phyloP scores from a whole-genome alignment of 1,140 invertebrate species.

The Druon quercuslanigerum region DNA sequence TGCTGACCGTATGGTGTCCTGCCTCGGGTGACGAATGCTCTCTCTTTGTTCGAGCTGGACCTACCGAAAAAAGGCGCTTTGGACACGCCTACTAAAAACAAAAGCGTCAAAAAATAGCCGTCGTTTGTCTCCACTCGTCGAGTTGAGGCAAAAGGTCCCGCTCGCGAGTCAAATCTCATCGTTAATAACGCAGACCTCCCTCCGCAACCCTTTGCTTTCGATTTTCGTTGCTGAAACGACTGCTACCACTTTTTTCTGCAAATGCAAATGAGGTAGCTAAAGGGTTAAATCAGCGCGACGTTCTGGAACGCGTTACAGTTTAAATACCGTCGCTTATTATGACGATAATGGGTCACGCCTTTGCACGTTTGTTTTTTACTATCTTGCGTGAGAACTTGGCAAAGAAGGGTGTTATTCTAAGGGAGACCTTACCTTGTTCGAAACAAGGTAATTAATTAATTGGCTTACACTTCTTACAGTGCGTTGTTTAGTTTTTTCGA shows the following conservation, averaged over 20 bases:
- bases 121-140: slow-evolving; percentile 35
- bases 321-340: slow-evolving; percentile 70
- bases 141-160: slow-evolving; percentile 40
- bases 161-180: slow-evolving; percentile 32
- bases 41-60: slow-evolving; percentile 51
- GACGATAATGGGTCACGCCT: slow-evolving; percentile 68
- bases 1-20: slow-evolving; percentile 49
- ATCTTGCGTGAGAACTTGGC: slow-evolving; percentile 54
- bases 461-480: neutral
- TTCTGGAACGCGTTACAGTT: slow-evolving; percentile 57
- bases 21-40: slow-evolving; percentile 48
- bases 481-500: neutral
- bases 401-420: slow-evolving; percentile 37
- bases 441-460: slow-evolving; percentile 27
- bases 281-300: slow-evolving; percentile 50
- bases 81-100: slow-evolving; percentile 55
- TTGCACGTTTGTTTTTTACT: slow-evolving; percentile 55
- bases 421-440: slow-evolving; percentile 6
- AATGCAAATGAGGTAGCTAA: slow-evolving; percentile 60
- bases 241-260: slow-evolving; percentile 31
- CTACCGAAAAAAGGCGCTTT: slow-evolving; percentile 43
- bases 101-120: slow-evolving; percentile 50
- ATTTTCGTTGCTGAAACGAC: slow-evolving; percentile 40
- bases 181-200: slow-evolving; percentile 34
- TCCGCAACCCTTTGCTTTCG: slow-evolving; percentile 39